Evolutionary conservation across 2,113 vertebrate genomes (phyloP).

Genomic region (Candoia aspera): DNA sequence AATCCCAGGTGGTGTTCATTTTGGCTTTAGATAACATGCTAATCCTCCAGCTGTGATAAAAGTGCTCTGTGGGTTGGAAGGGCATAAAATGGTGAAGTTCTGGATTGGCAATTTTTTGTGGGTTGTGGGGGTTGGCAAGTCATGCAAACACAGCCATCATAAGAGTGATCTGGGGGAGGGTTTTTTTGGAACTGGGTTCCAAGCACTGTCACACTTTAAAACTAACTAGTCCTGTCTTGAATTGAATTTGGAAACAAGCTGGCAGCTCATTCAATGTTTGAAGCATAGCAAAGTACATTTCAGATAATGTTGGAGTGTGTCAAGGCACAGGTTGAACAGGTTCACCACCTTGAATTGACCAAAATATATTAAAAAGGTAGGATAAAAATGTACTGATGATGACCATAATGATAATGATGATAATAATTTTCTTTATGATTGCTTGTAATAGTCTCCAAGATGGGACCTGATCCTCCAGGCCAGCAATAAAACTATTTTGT

Average conservation of each 20-base stretch:
- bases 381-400: neutral
- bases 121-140: neutral
- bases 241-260: neutral
- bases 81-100: neutral
- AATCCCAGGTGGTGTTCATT: neutral
- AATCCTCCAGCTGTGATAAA: neutral
- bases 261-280: neutral
- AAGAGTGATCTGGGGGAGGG: neutral
- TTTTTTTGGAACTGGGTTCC: neutral
- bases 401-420: neutral
- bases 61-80: neutral
- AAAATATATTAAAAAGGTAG: neutral
- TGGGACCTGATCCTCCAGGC: neutral
- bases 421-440: neutral
- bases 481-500: neutral
- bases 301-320: neutral
- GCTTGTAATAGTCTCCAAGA: neutral
- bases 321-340: neutral
- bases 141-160: neutral
- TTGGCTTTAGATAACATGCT: neutral
- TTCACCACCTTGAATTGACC: neutral
- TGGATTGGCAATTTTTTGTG: neutral
- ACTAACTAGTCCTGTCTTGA: neutral
- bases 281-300: neutral
- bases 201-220: neutral